These are phyloP conservation scores for Eledona agricola DNA, from an alignment of 2,888 invertebrate genomes.

Conservation along the genomic window DNA sequence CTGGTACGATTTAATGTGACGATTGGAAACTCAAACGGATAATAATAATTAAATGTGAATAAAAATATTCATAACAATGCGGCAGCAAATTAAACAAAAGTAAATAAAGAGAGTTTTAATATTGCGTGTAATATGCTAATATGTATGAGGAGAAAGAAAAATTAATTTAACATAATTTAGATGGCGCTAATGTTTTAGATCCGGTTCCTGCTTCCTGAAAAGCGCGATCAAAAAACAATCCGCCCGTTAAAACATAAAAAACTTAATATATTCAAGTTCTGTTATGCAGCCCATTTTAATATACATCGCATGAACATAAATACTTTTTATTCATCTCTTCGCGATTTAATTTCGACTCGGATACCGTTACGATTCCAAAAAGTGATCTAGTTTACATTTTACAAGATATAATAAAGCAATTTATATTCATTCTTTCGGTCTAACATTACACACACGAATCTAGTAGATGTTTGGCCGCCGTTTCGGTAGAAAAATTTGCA, in stretches of 20 bases:
- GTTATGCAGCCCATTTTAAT: constrained; percentile 3
- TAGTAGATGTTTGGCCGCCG: constrained; percentile 9
- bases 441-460: constrained; percentile 19
- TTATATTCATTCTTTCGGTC: constrained; percentile 16
- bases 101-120: no score
- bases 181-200: no score
- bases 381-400: constrained; percentile 14
- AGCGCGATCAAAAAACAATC: constrained; percentile 19
- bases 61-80: no score
- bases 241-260: constrained; percentile 10
- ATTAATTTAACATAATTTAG: no score
- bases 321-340: no score
- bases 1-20: no score
- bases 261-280: constrained; percentile 19
- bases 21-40: no score
- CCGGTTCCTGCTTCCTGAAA: constrained; percentile 4
- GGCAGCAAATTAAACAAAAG: no score
- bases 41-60: no score
- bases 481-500: constrained; percentile 20
- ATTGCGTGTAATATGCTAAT: no score
- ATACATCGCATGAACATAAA: constrained; percentile 13
- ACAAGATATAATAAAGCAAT: constrained; percentile 19
- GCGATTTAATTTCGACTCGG: not conserved
- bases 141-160: no score
- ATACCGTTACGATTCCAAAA: constrained; percentile 5